Conservation (phyloP, 1,140 invertebrate genomes). For the Aporrectodea caliginosa region DNA sequence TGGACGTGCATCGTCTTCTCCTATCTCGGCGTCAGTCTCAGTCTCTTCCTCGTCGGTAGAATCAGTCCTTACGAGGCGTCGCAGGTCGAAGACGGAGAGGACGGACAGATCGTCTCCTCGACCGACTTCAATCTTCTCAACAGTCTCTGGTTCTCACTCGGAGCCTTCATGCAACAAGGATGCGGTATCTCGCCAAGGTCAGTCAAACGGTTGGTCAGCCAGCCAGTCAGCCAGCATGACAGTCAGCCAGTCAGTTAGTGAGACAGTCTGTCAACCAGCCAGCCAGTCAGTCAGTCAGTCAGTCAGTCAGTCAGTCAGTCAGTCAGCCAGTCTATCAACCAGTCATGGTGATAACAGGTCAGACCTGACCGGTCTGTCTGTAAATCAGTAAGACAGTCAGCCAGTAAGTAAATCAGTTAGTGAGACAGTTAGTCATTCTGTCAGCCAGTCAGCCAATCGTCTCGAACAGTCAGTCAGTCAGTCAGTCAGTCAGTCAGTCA, state of each 20-base stretch:
- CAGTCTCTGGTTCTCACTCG: conserved; percentile 83
- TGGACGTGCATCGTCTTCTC: conserved; percentile 91
- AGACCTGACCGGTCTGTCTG: neutral
- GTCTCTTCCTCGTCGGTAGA: conserved; percentile 83
- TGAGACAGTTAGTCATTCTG: too few species aligned
- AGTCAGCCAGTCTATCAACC: neutral
- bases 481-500: too few species aligned
- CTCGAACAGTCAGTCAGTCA: too few species aligned
- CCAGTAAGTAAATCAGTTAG: too few species aligned
- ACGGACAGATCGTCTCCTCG: conserved; percentile 65
- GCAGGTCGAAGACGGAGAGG: conserved; percentile 55
- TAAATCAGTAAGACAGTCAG: too few species aligned
- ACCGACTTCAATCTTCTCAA: conserved; percentile 97
- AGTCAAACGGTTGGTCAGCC: conserved; percentile 29
- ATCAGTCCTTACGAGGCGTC: conserved; percentile 95
- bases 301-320: neutral
- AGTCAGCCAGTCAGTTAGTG: conserved; percentile 57
- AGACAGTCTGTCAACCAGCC: neutral
- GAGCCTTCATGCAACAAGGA: conserved; percentile 97
- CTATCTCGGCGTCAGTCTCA: conserved; percentile 77
- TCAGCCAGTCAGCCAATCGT: too few species aligned
- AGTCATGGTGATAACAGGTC: neutral
- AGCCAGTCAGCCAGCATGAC: neutral
- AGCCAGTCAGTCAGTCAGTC: conserved; percentile 56
- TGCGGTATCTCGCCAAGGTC: conserved; percentile 93